Conservation (phyloP, 2,888 invertebrate species). For the Exocentrus adspersus region DNA sequence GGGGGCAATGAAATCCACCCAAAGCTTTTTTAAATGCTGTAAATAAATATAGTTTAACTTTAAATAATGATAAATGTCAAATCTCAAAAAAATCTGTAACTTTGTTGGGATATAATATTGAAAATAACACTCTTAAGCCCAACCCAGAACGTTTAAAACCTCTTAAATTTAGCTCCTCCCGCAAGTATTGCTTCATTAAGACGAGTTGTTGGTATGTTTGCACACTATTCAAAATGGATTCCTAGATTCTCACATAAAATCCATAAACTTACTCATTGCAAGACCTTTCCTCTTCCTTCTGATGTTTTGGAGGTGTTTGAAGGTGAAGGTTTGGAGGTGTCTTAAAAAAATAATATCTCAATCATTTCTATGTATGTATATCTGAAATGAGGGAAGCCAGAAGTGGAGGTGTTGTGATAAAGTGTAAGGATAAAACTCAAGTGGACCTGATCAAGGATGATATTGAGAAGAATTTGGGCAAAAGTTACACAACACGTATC, state of each 20-base stretch:
- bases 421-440: no score
- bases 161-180: background rate
- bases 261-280: background rate
- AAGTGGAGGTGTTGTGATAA: no score
- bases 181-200: background rate
- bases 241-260: background rate
- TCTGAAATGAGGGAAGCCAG: no score
- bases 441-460: no score
- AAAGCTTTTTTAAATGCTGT: background rate
- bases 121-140: background rate
- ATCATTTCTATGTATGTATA: no score
- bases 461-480: no score
- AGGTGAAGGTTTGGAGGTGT: no score
- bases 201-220: background rate
- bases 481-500: no score
- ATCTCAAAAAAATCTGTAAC: background rate
- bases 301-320: no score
- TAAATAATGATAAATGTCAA: background rate
- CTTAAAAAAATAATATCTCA: background rate
- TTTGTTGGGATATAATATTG: background rate
- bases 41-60: constrained; percentile 11
- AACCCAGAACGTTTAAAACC: background rate
- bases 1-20: no score
- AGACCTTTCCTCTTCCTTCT: no score
- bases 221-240: background rate